A percentile compares a stretch with the other conserved stretches of the same genome.
These are phyloP conservation scores for Epirrhoe tristata DNA, from an alignment of 2,888 invertebrate genomes.

Conservation along the genomic window DNA sequence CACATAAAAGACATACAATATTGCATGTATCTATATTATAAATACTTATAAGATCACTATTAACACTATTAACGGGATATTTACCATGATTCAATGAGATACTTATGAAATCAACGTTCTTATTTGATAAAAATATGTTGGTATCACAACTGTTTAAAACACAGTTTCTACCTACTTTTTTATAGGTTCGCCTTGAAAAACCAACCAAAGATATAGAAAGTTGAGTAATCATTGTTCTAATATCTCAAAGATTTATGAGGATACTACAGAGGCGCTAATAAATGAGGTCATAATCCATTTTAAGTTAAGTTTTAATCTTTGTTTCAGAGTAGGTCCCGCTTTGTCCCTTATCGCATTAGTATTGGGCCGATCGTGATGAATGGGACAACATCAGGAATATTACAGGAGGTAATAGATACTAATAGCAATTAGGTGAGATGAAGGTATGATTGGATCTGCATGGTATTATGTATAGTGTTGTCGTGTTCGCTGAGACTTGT, in stretches of 20 bases:
- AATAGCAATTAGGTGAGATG: conserved; percentile 30
- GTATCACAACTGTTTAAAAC: no score
- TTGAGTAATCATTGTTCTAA: conserved; percentile 27
- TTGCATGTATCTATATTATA: no score
- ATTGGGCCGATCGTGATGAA: conserved; percentile 28
- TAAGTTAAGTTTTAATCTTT: conserved; percentile 32
- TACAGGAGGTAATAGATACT: conserved; percentile 33
- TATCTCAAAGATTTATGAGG: conserved; percentile 26
- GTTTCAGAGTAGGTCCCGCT: conserved; percentile 33
- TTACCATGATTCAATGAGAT: no score
- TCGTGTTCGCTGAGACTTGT: background rate
- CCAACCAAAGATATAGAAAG: conserved; percentile 1
- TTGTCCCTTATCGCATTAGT: conserved; percentile 32
- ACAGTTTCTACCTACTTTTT: no score
- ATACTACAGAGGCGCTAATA: conserved; percentile 20
- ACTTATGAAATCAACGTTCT: no score
- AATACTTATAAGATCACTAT: no score
- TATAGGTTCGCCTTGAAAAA: background rate
- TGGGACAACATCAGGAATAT: conserved; percentile 27
- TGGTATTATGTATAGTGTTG: conserved; percentile 6
- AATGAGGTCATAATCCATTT: conserved; percentile 28
- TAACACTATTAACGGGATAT: no score
- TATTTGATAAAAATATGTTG: no score
- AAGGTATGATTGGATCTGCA: conserved; percentile 18
- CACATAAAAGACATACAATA: no score